These are phyloP conservation scores for Microtus ochrogaster DNA, from an alignment of 2,113 vertebrate species.

Conservation along the genomic window DNA sequence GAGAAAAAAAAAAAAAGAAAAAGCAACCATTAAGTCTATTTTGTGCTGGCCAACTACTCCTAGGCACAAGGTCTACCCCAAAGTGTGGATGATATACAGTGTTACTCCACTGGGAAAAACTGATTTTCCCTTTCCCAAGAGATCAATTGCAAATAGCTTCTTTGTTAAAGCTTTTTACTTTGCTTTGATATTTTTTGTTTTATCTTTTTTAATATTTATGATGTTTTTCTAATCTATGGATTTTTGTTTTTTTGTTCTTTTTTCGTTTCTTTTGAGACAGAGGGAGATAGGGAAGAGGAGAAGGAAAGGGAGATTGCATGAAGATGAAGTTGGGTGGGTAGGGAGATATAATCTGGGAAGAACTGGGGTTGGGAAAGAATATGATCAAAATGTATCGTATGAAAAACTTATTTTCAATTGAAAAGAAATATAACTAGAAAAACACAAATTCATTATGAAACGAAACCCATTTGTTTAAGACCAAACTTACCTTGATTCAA, in stretches of 20 bases:
- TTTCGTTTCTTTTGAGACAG: not conserved
- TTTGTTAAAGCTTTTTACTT: not conserved
- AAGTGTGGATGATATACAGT: not conserved
- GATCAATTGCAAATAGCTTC: not conserved
- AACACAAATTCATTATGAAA: slow-evolving; percentile 33
- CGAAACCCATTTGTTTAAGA: not conserved
- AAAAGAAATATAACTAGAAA: not conserved
- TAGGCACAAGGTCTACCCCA: not conserved
- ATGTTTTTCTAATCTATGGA: not conserved
- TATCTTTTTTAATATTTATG: not conserved
- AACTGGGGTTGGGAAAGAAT: not conserved
- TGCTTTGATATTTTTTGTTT: not conserved
- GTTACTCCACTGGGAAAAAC: not conserved
- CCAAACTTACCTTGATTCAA: slow-evolving; percentile 95
- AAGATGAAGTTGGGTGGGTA: not conserved
- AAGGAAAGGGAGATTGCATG: not conserved
- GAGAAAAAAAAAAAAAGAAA: not conserved
- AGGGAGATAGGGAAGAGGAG: not conserved
- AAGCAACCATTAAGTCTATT: not conserved
- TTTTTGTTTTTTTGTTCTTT: not conserved
- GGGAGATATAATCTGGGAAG: not conserved
- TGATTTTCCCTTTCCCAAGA: not conserved
- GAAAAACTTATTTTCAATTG: not conserved
- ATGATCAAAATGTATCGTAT: not conserved
- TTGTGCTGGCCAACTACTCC: not conserved